These are phyloP conservation scores for Dendronephthya gigantea DNA, from an alignment of 64 coral and sea anemone genomes.

Conservation along the genomic window DNA sequence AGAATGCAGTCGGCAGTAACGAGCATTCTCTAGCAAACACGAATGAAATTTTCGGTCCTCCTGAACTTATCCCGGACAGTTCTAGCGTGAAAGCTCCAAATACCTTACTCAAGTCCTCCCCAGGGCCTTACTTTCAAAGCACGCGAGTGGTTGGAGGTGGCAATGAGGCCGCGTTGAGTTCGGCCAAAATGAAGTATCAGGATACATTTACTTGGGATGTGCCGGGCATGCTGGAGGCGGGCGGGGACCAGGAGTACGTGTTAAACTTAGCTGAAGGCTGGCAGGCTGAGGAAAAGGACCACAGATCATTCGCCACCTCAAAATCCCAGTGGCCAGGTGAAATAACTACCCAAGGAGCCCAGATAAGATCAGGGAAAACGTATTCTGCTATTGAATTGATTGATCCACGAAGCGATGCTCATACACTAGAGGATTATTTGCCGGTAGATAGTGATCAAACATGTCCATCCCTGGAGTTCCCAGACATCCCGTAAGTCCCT, in stretches of 20 bases:
- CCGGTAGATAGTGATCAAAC: slow-evolving; percentile 87
- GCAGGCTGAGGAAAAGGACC: neutral
- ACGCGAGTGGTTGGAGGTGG: neutral
- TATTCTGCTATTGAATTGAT: slow-evolving; percentile 9
- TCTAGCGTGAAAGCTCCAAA: neutral
- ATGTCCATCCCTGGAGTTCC: slow-evolving; percentile 89
- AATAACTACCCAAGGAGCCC: neutral
- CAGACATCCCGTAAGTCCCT: slow-evolving; percentile 46
- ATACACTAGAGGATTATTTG: slow-evolving; percentile 86
- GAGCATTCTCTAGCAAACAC: neutral
- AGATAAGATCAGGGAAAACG: slow-evolving; percentile 11
- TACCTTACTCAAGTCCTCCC: neutral
- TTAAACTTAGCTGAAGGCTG: neutral
- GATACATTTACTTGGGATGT: neutral
- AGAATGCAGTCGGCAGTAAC: neutral
- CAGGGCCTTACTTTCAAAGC: neutral
- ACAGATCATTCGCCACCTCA: neutral
- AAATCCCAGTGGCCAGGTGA: neutral
- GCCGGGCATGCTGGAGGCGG: neutral
- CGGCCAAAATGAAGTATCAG: neutral
- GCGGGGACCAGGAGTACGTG: neutral
- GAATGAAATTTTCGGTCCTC: neutral
- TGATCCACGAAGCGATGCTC: slow-evolving; percentile 46
- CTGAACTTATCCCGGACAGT: neutral
- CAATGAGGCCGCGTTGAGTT: neutral